Conservation (phyloP, 2,113 vertebrate species). For the Vicugna pacos region DNA sequence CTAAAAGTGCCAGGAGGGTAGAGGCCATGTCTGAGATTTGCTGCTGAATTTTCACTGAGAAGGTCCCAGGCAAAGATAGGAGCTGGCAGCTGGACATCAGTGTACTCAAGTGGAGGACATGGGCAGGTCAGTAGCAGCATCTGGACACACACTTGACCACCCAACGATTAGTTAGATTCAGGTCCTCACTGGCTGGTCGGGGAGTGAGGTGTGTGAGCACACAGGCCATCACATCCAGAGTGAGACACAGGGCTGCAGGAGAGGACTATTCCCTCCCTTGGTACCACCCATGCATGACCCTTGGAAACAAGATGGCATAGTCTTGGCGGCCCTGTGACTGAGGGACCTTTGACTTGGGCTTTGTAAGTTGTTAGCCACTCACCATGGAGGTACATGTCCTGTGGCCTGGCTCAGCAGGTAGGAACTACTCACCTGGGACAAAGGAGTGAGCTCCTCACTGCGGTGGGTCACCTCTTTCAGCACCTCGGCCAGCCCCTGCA, state of each 20-base stretch:
- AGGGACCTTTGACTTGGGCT: not conserved
- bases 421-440: conserved; percentile 89
- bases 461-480: conserved; percentile 90
- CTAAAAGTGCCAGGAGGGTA: not conserved
- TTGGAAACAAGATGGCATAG: not conserved
- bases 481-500: conserved; percentile 90
- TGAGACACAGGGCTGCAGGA: not conserved
- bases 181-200: not conserved
- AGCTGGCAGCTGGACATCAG: not conserved
- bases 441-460: conserved; percentile 89
- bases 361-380: not conserved
- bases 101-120: not conserved
- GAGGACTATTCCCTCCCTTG: not conserved
- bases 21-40: not conserved
- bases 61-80: not conserved
- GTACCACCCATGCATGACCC: not conserved
- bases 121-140: not conserved
- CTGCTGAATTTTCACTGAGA: not conserved
- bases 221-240: not conserved
- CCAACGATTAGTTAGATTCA: not conserved
- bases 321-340: not conserved
- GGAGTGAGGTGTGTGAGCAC: not conserved
- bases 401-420: not conserved
- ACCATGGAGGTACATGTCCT: fast-evolving
- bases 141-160: not conserved